Base-by-base conservation (phyloP, 2,797 vertebrate species). In the Microctenopoma stevenorrisi region DNA sequence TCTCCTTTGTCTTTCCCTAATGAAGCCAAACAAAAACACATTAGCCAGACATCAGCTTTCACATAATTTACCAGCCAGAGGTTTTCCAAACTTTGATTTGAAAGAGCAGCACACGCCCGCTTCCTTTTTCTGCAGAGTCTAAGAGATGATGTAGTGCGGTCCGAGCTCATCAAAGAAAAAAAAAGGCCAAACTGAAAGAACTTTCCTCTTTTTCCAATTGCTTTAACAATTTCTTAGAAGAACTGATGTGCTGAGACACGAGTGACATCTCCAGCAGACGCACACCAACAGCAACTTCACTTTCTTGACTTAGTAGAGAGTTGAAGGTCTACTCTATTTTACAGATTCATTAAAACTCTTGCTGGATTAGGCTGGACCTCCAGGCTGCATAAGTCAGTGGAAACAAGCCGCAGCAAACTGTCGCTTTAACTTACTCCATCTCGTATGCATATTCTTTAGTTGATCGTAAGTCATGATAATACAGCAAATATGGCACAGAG, bases 91-190 rank as follows among this genome's bases (percentile, higher is more conserved):
- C 22, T 73, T 30, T 51, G 58, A 54, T 42, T 62, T 44, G 62
- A 66, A 68, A 58, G 30, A 64, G 25, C 55, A 6, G 46, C 0
- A 13, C 3, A 16, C 67, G 30, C 26, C 42, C 25, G 74, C 78
- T 35, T 69, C 13, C 4, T 35, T 56, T 72, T 78, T 76, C 68
- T 64, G 52, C 64, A 58, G 15, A 25, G 28, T 60, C 1, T 0
- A 26, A 79, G 51, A 37, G 30, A n/a, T 82, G 79, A 87, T 14
- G 76, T 79, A 42, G 66, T 12, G 55, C 9, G 57, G 46, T 60
- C 57, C 13, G 5, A 42, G 40, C 5, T 7, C 43, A 2, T 15
- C 16, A 2, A 55, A 52, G 57, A 51, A 55, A 42, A 61, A 64
- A 33, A 11, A 35, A 22, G 1, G n/a, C 44, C 7, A n/a, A 53